A percentile compares a stretch with the other conserved stretches of the same genome.
These are phyloP conservation scores for Psittacula derbiana DNA, from an alignment of 2,797 vertebrate genomes.

Conservation along the genomic window DNA sequence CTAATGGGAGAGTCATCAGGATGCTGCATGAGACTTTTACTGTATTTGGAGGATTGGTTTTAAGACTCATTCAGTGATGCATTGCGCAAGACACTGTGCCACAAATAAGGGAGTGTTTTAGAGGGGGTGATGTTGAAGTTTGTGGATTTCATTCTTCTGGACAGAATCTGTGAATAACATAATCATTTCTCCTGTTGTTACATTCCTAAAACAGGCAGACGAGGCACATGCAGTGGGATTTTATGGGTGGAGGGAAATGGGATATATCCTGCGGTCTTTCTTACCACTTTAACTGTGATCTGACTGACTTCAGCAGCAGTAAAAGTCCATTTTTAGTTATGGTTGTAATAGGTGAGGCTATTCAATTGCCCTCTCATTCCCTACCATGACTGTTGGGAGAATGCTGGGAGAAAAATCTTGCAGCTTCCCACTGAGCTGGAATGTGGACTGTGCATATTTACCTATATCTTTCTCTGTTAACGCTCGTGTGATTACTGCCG, in stretches of 20 bases:
- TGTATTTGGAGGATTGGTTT: constrained; percentile 24
- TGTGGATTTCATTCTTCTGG: neutral
- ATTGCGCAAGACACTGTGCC: neutral
- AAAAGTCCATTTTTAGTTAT: neutral
- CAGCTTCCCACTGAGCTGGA: neutral
- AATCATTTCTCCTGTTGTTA: neutral
- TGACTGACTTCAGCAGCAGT: neutral
- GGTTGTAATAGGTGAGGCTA: fast-evolving
- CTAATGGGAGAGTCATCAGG: neutral
- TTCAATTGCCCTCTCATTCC: neutral
- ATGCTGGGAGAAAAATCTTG: neutral
- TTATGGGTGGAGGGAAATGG: neutral
- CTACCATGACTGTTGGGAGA: neutral
- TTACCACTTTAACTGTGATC: neutral
- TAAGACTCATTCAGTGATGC: neutral
- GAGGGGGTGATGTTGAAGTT: neutral
- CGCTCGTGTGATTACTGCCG: neutral
- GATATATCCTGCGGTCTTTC: neutral
- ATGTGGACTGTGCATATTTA: neutral
- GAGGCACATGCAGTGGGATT: neutral
- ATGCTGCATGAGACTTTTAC: constrained; percentile 9
- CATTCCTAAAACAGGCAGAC: neutral
- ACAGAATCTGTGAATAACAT: neutral
- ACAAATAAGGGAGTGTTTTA: neutral
- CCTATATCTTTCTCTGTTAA: neutral